Conservation (phyloP, 2,888 invertebrate genomes). For the Limnephilus lunatus region DNA sequence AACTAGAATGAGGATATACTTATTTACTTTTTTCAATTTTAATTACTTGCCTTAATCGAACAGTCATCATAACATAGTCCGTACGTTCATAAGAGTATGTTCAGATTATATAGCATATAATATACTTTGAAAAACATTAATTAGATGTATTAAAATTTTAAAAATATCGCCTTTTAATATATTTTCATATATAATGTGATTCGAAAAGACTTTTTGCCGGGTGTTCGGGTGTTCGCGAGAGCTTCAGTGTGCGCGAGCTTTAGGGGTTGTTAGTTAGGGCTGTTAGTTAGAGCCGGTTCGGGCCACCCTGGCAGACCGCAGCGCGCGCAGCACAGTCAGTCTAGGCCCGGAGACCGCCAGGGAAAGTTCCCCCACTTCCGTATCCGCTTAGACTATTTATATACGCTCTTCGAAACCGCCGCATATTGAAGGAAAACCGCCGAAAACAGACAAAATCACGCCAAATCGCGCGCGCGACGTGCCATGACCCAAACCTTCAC, state of each 20-base stretch:
- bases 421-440: slow-evolving; percentile 33
- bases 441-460: slow-evolving; percentile 8
- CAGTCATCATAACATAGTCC: too few species aligned
- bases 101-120: too few species aligned
- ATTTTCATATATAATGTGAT: neutral
- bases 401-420: slow-evolving; percentile 8
- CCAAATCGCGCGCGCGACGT: slow-evolving; percentile 4
- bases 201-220: neutral
- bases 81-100: too few species aligned
- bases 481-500: neutral
- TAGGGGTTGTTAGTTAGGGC: neutral
- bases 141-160: too few species aligned
- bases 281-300: neutral
- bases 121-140: too few species aligned
- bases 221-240: neutral
- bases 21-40: too few species aligned
- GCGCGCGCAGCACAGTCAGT: slow-evolving; percentile 52
- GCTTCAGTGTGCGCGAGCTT: neutral
- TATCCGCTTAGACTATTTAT: slow-evolving; percentile 48
- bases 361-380: slow-evolving; percentile 54
- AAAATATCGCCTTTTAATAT: too few species aligned
- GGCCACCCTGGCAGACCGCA: neutral
- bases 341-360: slow-evolving; percentile 54
- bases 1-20: too few species aligned
- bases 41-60: too few species aligned